Evolutionary conservation across 2,113 vertebrate species (phyloP), one percentile per base, ranked within the genome.

Genomic region (Elachura formosa): DNA sequence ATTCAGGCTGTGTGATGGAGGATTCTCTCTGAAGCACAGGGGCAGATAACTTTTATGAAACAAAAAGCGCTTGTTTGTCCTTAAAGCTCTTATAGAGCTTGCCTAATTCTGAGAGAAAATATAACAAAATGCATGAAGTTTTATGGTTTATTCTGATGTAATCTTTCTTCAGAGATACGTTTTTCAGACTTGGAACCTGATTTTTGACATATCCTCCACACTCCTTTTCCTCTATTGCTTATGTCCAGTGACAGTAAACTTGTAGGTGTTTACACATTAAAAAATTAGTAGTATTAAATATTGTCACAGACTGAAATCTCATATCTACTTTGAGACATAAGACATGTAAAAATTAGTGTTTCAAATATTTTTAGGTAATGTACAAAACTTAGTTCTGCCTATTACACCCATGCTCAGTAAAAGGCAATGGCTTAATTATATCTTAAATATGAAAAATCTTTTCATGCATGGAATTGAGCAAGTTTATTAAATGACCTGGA

Each of bases 21-120:
- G 1, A 0, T 1, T 36, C 16, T 73, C 29, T 56, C 28, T 11
- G 13, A 29, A 71, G 20, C 3, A 41, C 2, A 2, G 2, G 4
- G 6, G 2, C 4, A 72, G n/a, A 25, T 23, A 75, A 75, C 2
- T 16, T 67, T 38, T 14, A 48, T 38, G 55, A 48, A 71, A 7
- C 22, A 45, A 49, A 62, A 83, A 55, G 10, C 31, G 7, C 7
- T 75, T 68, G 3, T 40, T 10, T 85, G 24, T 45, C 48, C n/a
- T 64, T 28, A 92, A 63, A 76, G 15, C 15, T 66, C 12, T 26
- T 55, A 40, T 6, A 87, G 9, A 58, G 0, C 22, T 51, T 38
- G 16, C 15, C 23, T 87, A 1, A 6, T 81, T 92, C 48, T 38
- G 38, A 71, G 12, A 43, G 1, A 66, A 80, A 55, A 66, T 36